Base-by-base conservation (phyloP, 2,888 invertebrate species). In the Hedychridium roseum region DNA sequence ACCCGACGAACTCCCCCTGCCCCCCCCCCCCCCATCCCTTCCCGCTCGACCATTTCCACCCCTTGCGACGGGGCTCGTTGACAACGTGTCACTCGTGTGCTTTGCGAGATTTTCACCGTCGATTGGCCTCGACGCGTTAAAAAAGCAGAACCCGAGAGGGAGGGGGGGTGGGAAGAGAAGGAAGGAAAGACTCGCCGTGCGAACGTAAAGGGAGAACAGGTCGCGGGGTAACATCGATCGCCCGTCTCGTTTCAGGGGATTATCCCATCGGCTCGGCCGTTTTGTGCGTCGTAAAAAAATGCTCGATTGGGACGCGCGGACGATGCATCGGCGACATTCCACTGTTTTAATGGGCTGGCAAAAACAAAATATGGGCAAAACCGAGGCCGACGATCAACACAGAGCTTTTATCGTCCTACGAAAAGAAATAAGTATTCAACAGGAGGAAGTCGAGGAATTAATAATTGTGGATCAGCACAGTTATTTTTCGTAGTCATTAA, bases 91-190 rank as follows among this genome's bases (percentile, higher is more conserved):
- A 27, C 3, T 7, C 27, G 27, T 7, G 26, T 28, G 23, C 12
- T 31, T 20, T 26, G 23, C 23, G 32, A 37, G 30, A 54, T 53
- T 54, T 50, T 55, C 43, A 46, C 35, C 28, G 43, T 43, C n/a
- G n/a, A n/a, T n/a, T n/a, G n/a, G n/a, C n/a, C n/a, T n/a, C n/a
- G n/a, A n/a, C 11, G 15, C 15, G 7, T 14, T n/a, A n/a, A n/a
- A 14, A 32, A 32, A n/a, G 2, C 3, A 27, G 11, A n/a, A n/a
- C 26, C 7, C 4, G n/a, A 16, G 11, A 5, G 11, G 14, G 6
- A 18, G 36, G 4, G 36, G 11, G 21, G 18, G 23, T 14, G n/a
- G 3, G 14, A 12, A 15, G 11, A 17, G n/a, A 27, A n/a, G n/a
- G 9, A 15, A 1, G 9, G 9, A 26, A 3, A 18, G 2, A 14